Percentiles rank a stretch among this genome's conserved stretches.
phyloP scores from a whole-genome alignment of 2,888 invertebrate species.

The Carpatolechia fugitivella region DNA sequence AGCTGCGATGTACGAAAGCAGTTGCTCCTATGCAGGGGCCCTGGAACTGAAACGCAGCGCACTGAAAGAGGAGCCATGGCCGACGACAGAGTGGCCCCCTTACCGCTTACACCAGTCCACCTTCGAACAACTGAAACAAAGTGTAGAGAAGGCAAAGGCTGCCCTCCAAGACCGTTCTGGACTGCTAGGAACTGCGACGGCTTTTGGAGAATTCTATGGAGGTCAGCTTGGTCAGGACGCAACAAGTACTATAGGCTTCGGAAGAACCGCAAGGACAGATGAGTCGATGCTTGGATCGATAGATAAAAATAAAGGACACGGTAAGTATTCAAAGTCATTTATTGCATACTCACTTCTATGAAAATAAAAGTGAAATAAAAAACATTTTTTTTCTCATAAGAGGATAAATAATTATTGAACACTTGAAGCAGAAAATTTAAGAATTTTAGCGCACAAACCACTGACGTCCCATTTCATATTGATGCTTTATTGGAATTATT shows the following conservation, averaged over 20 bases:
- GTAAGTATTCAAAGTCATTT: no score
- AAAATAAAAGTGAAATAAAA: no score
- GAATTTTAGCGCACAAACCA: no score
- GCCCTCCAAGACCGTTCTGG: conserved; percentile 87
- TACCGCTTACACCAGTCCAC: conserved; percentile 92
- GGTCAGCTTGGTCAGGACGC: conserved; percentile 71
- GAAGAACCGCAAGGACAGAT: conserved; percentile 57
- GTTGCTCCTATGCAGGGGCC: conserved; percentile 93
- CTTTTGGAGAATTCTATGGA: conserved; percentile 84
- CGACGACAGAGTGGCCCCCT: conserved; percentile 84
- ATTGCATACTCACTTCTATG: no score
- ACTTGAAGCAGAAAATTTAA: no score
- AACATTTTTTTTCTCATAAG: no score
- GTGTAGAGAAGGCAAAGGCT: conserved; percentile 94
- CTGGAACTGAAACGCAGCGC: conserved; percentile 87
- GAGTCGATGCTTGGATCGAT: conserved; percentile 67
- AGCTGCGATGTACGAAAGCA: conserved; percentile 93
- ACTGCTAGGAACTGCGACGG: conserved; percentile 84
- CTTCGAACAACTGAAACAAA: conserved; percentile 93
- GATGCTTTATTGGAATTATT: no score
- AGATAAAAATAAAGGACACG: conserved; percentile 66
- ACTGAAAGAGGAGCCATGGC: conserved; percentile 77
- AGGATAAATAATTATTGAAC: no score
- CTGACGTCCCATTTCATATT: no score
- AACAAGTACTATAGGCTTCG: conserved; percentile 57